phyloP scores from a whole-genome alignment of 2,888 invertebrate species.

The Neoascia interrupta region DNA sequence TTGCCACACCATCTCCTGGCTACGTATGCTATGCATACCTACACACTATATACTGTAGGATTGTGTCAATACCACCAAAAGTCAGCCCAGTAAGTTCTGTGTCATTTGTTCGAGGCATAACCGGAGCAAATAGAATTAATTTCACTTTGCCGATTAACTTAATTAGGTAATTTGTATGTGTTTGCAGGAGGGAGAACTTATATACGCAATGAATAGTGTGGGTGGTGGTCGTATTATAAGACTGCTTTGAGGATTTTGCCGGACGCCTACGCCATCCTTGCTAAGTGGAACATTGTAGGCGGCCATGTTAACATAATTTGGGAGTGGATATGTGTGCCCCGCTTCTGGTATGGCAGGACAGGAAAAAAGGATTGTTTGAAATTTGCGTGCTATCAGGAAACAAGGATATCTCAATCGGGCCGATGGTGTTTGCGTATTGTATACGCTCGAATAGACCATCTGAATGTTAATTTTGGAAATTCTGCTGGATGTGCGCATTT shows the following conservation, averaged over 20 bases:
- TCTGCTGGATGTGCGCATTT: background rate
- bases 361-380: constrained; percentile 23
- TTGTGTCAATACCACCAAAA: too few species aligned
- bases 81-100: constrained; percentile 1
- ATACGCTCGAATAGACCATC: constrained; percentile 6
- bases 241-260: too few species aligned
- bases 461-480: constrained; percentile 54
- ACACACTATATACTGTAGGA: too few species aligned
- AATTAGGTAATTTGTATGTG: constrained; percentile 65
- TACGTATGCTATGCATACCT: too few species aligned
- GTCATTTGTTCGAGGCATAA: constrained; percentile 43
- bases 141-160: constrained; percentile 62
- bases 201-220: too few species aligned
- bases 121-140: constrained; percentile 61
- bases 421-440: constrained; percentile 31
- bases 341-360: too few species aligned
- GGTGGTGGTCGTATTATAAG: constrained; percentile 18
- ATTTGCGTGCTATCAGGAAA: constrained; percentile 43
- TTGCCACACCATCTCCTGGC: too few species aligned
- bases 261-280: constrained; percentile 14
- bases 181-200: constrained; percentile 21
- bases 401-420: constrained; percentile 55
- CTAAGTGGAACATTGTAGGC: constrained; percentile 49
- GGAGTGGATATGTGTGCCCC: constrained; percentile 39
- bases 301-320: constrained; percentile 53